Conservation (phyloP, 2,888 invertebrate species). For the Crioceris asparagi region DNA sequence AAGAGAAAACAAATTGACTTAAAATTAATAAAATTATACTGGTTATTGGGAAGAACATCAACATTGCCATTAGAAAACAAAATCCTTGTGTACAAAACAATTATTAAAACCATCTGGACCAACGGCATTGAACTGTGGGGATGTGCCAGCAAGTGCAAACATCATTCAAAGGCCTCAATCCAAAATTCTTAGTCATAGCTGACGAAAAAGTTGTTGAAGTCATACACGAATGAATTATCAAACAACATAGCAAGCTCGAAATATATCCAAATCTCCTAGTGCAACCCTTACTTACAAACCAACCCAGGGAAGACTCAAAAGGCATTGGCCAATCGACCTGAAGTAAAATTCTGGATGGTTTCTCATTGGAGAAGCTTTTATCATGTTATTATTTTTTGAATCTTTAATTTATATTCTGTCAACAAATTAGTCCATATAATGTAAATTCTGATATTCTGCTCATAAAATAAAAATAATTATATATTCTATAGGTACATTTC, state of each 20-base stretch:
- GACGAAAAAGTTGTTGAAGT: neutral
- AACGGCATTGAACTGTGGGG: slow-evolving; percentile 5
- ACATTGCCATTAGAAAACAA: slow-evolving; percentile 3
- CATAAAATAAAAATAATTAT: no score
- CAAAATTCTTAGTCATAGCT: slow-evolving; percentile 1
- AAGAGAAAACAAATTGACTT: slow-evolving; percentile 1
- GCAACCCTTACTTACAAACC: no score
- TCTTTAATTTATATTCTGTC: no score
- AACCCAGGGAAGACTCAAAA: no score
- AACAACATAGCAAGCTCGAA: slow-evolving; percentile 1
- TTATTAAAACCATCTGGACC: slow-evolving; percentile 5
- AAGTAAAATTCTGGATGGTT: no score
- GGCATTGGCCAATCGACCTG: no score
- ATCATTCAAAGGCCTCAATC: slow-evolving; percentile 5
- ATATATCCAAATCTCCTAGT: no score
- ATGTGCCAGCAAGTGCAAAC: slow-evolving; percentile 2
- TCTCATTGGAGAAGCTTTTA: no score
- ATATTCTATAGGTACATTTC: no score
- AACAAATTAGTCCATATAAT: no score
- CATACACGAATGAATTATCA: neutral
- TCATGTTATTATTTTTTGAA: no score
- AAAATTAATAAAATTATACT: neutral
- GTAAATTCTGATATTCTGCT: no score
- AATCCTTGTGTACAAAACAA: slow-evolving; percentile 4
- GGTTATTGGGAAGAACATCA: slow-evolving; percentile 3